Base-by-base conservation (phyloP, 2,113 vertebrate species). In the Cyprinus carpio region DNA sequence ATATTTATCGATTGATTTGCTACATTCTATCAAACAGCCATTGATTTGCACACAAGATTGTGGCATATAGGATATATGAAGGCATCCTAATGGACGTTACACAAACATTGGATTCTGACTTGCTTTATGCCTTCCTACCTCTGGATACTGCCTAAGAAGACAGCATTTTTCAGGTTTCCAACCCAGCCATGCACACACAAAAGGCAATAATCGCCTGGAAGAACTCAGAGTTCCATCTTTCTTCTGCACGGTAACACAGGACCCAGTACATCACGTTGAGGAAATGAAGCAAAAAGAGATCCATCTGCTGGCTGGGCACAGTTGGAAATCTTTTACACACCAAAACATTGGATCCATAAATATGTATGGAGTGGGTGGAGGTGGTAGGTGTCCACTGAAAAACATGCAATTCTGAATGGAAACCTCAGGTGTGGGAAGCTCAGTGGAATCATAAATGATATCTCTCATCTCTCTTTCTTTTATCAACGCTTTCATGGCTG, bases 371-470 rank as follows among this genome's bases (percentile, higher is more conserved):
- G 77, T 75, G 84, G 84, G 82, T 77, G 86, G 84, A 87, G 83
- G 54, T 82, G 85, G 84, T 84, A 81, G 60, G 49, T 74, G 49
- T 85, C 81, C 79, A 82, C 16, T n/a, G 54, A 62, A 82, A 81
- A 82, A 64, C 34, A 58, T 5, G 31, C 62, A 79, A 78, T 76
- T 43, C 43, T 29, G 79, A 79, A 87, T 78, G 67, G 16, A 79
- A 29, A 69, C 46, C 83, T 84, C 82, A 87, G 86, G 83, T 89
- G 88, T 84, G 81, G 54, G 31, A 71, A 88, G 82, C 71, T 80
- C 65, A 69, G 69, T 76, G 85, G 85, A 82, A 86, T 89, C 85
- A 83, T 83, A 85, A 90, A 89, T 88, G 72, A 84, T 75, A 82
- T 75, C 54, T 85, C 56, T 82, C 27, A 31, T 58, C 51, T 81